These are phyloP conservation scores for Monopterus albus DNA, from an alignment of 2,113 vertebrate species.

Conservation along the genomic window DNA sequence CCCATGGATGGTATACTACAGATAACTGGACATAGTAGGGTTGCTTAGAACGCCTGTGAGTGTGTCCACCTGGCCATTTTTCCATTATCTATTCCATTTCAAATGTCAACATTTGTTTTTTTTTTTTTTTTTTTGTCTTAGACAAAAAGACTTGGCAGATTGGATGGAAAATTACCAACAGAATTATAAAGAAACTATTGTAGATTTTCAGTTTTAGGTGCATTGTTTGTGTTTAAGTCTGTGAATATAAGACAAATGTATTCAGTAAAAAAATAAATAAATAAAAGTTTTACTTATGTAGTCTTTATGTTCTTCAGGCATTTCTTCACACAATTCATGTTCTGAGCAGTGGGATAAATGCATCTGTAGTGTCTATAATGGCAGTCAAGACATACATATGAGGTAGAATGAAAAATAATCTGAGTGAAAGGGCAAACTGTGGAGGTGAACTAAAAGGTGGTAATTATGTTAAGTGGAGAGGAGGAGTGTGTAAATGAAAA, in stretches of 20 bases:
- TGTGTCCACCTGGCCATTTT: slow-evolving; percentile 30
- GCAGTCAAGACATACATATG: background rate
- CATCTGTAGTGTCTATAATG: background rate
- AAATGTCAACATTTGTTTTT: slow-evolving; percentile 59
- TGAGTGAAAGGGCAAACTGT: background rate
- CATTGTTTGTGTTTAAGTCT: background rate
- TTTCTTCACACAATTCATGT: slow-evolving; percentile 23
- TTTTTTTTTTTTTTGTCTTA: slow-evolving; percentile 26
- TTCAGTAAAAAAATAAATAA: slow-evolving; percentile 11
- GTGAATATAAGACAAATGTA: background rate
- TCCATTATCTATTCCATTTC: slow-evolving; percentile 47
- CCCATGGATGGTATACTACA: slow-evolving; percentile 58
- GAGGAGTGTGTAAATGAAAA: background rate
- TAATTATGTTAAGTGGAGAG: slow-evolving; percentile 1
- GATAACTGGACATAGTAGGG: slow-evolving; percentile 69
- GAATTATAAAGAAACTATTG: background rate
- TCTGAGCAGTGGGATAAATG: slow-evolving; percentile 23
- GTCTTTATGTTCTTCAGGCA: background rate
- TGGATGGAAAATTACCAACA: slow-evolving; percentile 15
- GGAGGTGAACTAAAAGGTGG: background rate
- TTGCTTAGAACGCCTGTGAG: slow-evolving; percentile 43
- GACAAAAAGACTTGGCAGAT: slow-evolving; percentile 11
- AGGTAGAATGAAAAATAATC: background rate
- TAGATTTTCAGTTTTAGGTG: background rate
- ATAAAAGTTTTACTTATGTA: slow-evolving; percentile 16